Conservation (phyloP, 2,113 vertebrate species). For the Tupaia chinensis region DNA sequence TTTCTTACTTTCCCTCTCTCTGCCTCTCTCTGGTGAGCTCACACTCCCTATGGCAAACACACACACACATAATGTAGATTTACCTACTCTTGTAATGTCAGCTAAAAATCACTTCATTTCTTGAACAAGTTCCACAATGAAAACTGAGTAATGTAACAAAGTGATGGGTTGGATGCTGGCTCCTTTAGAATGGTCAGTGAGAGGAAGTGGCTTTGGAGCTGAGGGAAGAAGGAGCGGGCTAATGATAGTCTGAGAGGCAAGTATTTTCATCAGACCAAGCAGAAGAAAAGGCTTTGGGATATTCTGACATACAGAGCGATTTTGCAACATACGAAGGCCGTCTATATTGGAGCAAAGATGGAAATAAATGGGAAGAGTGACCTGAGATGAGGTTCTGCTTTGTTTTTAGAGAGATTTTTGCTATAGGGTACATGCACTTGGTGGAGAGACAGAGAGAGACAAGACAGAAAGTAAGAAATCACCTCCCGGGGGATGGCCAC, state of each 20-base stretch:
- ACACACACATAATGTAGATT: no score
- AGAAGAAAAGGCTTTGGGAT: not conserved
- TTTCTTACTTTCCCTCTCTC: no score
- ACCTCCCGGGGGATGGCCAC: no score
- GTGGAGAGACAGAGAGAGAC: no score
- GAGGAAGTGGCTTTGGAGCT: not conserved
- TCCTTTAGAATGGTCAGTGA: not conserved
- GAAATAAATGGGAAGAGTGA: not conserved
- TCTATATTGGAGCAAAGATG: not conserved
- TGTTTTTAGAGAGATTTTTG: no score
- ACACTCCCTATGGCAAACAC: no score
- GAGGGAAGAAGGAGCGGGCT: not conserved
- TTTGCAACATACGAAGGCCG: not conserved
- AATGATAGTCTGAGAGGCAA: not conserved
- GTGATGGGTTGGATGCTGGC: not conserved
- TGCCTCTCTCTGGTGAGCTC: no score
- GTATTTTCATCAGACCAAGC: not conserved
- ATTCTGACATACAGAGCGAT: not conserved
- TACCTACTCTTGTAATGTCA: not conserved
- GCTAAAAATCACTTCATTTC: slow-evolving; percentile 44
- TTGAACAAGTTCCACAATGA: not conserved
- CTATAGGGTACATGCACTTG: no score
- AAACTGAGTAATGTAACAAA: not conserved
- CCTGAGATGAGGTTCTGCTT: not conserved
- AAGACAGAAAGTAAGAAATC: no score